Evolutionary conservation across 2,888 invertebrate species (phyloP).

Genomic region (Chydorus sphaericus): DNA sequence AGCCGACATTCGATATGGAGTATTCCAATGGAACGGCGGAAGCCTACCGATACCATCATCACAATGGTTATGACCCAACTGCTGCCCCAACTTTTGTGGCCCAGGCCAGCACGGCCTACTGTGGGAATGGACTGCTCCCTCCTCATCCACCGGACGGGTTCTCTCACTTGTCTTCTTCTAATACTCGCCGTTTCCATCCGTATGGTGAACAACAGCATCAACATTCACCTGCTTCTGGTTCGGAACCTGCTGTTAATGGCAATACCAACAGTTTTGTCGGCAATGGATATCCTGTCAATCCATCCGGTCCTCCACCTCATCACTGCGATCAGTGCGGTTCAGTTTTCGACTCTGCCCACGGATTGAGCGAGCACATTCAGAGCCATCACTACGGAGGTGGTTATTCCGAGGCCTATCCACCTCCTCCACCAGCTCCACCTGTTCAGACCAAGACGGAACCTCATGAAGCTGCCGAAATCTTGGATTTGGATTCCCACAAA

Average conservation of each 20-base stretch:
- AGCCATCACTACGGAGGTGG: constrained; percentile 25
- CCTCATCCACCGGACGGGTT: neutral
- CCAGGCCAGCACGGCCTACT: neutral
- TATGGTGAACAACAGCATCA: neutral
- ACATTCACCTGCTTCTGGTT: neutral
- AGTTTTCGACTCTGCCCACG: constrained; percentile 57
- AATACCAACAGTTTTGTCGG: constrained; percentile 24
- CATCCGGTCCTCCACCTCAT: constrained; percentile 44
- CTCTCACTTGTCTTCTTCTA: neutral
- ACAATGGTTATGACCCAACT: constrained; percentile 16
- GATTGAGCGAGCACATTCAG: constrained; percentile 57
- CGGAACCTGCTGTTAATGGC: constrained; percentile 10
- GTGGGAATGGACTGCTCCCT: neutral
- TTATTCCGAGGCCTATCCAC: constrained; percentile 22
- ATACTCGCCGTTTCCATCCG: constrained; percentile 12
- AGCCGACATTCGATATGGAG: constrained; percentile 11
- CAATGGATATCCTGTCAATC: constrained; percentile 17
- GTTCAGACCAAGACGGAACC: constrained; percentile 16
- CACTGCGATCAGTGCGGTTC: constrained; percentile 75
- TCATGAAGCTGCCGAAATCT: constrained; percentile 54
- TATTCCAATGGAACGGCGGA: constrained; percentile 16
- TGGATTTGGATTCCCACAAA: constrained; percentile 78
- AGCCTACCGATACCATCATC: constrained; percentile 18
- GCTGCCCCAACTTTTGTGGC: constrained; percentile 14
- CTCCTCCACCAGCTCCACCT: no score